Conservation (phyloP, 1,140 invertebrate species). For the Macrobrachium rosenbergii region DNA sequence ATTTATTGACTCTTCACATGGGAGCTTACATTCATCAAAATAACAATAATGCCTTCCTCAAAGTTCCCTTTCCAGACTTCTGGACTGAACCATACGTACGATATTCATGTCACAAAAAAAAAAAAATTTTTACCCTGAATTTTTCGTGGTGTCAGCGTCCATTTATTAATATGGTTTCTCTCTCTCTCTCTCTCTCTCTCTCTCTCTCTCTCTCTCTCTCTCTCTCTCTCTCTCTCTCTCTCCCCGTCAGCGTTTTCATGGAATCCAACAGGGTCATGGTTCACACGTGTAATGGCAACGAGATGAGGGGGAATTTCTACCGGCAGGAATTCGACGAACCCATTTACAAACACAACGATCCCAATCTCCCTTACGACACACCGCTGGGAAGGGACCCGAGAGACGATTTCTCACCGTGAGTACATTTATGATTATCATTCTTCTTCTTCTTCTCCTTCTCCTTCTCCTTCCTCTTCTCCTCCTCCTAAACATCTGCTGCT, state of each 20-base stretch:
- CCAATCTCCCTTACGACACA: conserved; percentile 51
- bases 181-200: neutral
- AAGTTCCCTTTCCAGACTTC: neutral
- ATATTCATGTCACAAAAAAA: neutral
- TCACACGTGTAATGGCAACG: conserved; percentile 53
- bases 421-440: neutral
- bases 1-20: neutral
- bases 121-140: neutral
- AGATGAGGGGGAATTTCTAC: conserved; percentile 55
- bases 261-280: conserved; percentile 60
- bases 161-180: neutral
- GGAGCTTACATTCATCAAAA: neutral
- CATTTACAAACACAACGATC: conserved; percentile 55
- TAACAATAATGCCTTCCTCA: neutral
- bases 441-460: neutral
- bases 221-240: conserved; percentile 21
- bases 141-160: neutral
- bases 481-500: no score
- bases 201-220: neutral
- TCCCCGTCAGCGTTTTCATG: conserved; percentile 50
- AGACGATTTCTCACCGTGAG: conserved; percentile 57
- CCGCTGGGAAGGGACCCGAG: conserved; percentile 42
- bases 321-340: conserved; percentile 40
- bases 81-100: no score
- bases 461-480: neutral